Conservation (phyloP, 2,888 invertebrate genomes). For the Andricus curvator region DNA sequence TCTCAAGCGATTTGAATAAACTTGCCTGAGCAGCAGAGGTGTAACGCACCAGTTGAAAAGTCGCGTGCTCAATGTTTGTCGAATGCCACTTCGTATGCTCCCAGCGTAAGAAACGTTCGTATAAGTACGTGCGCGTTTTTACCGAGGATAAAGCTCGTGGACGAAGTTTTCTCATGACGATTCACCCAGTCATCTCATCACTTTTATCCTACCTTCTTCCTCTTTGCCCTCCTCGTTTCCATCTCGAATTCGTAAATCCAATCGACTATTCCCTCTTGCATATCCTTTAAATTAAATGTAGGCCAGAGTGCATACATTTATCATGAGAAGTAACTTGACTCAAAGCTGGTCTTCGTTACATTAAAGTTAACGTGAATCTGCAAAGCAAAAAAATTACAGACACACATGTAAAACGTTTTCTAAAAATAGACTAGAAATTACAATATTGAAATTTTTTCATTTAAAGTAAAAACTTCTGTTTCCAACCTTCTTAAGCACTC, state of each 20-base stretch:
- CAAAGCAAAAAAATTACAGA: too few relatives aligned
- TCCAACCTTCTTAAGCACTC: too few relatives aligned
- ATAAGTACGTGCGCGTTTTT: constrained; percentile 61
- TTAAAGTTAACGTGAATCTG: too few relatives aligned
- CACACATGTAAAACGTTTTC: too few relatives aligned
- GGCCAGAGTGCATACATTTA: not conserved
- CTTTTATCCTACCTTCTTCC: not conserved
- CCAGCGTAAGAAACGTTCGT: constrained; percentile 61
- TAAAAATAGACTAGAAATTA: too few relatives aligned
- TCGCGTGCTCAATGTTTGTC: constrained; percentile 65
- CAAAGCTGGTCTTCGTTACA: too few relatives aligned
- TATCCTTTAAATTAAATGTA: not conserved
- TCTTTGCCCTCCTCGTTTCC: not conserved
- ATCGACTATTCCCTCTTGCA: not conserved
- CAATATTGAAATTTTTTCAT: too few relatives aligned
- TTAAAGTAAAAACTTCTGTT: too few relatives aligned
- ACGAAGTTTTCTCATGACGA: not conserved
- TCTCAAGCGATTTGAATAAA: constrained; percentile 69
- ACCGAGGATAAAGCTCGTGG: constrained; percentile 31
- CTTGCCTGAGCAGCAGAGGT: constrained; percentile 55
- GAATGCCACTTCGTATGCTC: constrained; percentile 71
- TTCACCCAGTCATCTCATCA: not conserved
- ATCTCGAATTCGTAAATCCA: not conserved
- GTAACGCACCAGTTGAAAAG: constrained; percentile 64
- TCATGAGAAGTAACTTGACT: too few relatives aligned